Evolutionary conservation across 1,140 invertebrate genomes (phyloP), one percentile per base, ranked within the genome.

Genomic region (Trichogramma pretiosum): DNA sequence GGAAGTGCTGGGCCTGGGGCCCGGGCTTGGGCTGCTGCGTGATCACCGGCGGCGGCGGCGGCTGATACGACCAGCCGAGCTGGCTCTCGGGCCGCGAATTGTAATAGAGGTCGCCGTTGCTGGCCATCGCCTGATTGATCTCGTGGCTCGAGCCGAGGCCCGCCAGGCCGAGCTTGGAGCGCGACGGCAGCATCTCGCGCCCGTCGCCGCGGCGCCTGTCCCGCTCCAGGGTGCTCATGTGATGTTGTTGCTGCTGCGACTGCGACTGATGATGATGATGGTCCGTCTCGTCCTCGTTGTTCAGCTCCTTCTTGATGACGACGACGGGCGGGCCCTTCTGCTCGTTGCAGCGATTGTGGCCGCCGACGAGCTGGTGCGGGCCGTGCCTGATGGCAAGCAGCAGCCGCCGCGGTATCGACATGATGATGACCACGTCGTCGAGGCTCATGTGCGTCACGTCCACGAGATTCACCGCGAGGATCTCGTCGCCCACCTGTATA

Each of bases 361-460:
- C 59, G 13, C 67, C 59, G 11, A 71, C 46, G n/a, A 71, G 46
- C 44, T 71, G 68, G 45, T 82, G 82, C 23, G 74, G 65, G 48
- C 84, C 76, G 58, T 85, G 87, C 52, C 93, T 79, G 35, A 92
- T 95, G 49, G 90, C 93, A 40, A 99, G 77, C 18, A 98, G 83
- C 56, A 99, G 77, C 56, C 95, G 80, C 59, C 93, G 79, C 1
- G 96, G 95, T 72, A 99, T 99, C 56, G 93, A 97, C 91, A 99
- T 98, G 58, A 98, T 90, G 58, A 98, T 95, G 42, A 99, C 95
- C 32, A 98, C 94, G 69, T 99, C 95, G 68, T 99, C 95, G 53
- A 99, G 74, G 54, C 89, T 93, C 93, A 98, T 98, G 59, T 89
- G 84, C 45, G 89, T 87, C 53, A 99, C 94, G 63, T 98, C 92